Conservation (phyloP, 2,113 vertebrate species). For the Pica pica region DNA sequence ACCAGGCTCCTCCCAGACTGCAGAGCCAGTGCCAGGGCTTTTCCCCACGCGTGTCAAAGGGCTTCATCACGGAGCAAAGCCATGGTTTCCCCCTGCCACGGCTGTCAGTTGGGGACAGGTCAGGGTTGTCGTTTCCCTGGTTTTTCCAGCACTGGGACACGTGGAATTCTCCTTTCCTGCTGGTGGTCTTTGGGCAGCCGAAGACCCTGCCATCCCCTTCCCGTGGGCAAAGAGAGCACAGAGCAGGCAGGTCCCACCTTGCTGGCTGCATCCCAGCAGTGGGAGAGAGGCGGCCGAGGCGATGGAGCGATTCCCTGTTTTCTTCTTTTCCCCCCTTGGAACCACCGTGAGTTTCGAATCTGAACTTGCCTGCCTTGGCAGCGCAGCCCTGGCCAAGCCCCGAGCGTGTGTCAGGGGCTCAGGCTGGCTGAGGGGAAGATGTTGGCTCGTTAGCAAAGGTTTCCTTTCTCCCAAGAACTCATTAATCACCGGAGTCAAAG, state of each 20-base stretch:
- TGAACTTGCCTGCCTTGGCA: background rate
- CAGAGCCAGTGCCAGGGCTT: background rate
- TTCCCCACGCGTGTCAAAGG: rapidly evolving
- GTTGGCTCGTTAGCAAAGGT: slow-evolving; percentile 28
- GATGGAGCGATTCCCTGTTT: background rate
- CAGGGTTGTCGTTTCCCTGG: rapidly evolving
- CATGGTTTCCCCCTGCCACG: rapidly evolving
- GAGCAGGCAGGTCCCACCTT: background rate
- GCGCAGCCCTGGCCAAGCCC: background rate
- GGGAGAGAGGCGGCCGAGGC: background rate
- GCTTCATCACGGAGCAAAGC: background rate
- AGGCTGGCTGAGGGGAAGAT: background rate
- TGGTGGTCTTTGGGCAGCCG: background rate
- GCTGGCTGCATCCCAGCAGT: background rate
- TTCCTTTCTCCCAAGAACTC: slow-evolving; percentile 2
- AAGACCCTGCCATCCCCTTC: rapidly evolving
- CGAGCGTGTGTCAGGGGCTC: background rate
- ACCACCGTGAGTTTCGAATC: background rate
- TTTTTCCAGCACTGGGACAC: background rate
- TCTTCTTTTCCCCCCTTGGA: background rate
- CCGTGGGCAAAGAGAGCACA: background rate
- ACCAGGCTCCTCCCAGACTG: rapidly evolving
- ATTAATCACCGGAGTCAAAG: background rate
- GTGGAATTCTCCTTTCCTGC: background rate
- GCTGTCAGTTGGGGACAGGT: background rate